Base-by-base conservation (phyloP, 2,797 vertebrate species). In the Lemur catta region DNA sequence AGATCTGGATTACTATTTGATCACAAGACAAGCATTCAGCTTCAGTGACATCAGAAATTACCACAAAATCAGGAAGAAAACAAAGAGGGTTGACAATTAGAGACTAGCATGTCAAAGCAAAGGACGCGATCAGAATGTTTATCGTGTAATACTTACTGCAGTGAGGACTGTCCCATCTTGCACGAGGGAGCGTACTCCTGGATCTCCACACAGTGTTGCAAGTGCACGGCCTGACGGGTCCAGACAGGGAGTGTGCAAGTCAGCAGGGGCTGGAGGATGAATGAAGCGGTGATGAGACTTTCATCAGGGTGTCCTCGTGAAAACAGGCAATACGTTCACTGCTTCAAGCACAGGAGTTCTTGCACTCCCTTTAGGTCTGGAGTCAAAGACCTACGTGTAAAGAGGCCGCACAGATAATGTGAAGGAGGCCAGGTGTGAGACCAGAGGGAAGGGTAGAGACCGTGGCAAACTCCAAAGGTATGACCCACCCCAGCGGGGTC, bases 121-220 rank as follows among this genome's bases (percentile, higher is more conserved):
- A 63, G 41, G 30, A 65, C 22, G n/a, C 14, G 6, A 7, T n/a
- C 20, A 69, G 82, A 20, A 52, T 6, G 6, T 15, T 0, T 35
- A 4, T 38, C n/a, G 1, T 33, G 11, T 6, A 17, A 52, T 20
- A 22, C 20, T 0, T 22, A 1, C 9, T 38, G n/a, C 33, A 8
- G 30, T 17, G 67, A n/a, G 1, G 17, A 1, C 4, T 22, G 46
- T 33, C 41, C 8, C 10, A n/a, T 15, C 3, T n/a, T 48, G 33
- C 18, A 4, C 57, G 35, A 17, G 0, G 3, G 8, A 7, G 6
- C 5, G 15, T 61, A 7, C 38, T 33, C 57, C 71, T 43, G 22
- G 63, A 20, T 65, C 24, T 81, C 55, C 28, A 48, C 43, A 2
- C 22, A 0, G 48, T 33, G 41, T 63, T 24, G 2, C 22, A 33